These are phyloP conservation scores for Caerostris extrusa DNA, from an alignment of 1,140 invertebrate species.

Conservation along the genomic window DNA sequence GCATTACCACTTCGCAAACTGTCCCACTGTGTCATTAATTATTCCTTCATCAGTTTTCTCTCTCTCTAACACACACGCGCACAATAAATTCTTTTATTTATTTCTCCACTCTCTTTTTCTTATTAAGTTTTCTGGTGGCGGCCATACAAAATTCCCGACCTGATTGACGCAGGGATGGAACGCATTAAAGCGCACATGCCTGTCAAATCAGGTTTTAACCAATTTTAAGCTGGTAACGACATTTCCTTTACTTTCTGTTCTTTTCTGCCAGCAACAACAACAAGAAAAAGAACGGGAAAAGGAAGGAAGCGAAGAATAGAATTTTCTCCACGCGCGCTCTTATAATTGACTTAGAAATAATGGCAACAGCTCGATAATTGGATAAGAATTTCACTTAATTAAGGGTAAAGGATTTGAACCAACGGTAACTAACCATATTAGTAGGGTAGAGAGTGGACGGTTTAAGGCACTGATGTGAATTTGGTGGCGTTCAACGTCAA, in stretches of 20 bases:
- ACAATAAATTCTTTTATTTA: neutral
- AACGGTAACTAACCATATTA: conserved; percentile 56
- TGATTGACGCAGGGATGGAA: neutral
- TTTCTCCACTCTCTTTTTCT: neutral
- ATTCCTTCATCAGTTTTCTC: conserved; percentile 21
- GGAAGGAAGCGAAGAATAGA: conserved; percentile 37
- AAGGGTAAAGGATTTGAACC: conserved; percentile 70
- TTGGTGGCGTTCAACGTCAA: neutral
- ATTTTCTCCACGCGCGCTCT: conserved; percentile 1
- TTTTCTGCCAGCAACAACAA: neutral
- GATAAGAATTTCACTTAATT: conserved; percentile 76
- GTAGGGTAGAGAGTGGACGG: conserved; percentile 8
- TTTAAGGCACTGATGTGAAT: conserved; percentile 1
- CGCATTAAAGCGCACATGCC: conserved; percentile 36
- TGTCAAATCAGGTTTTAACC: conserved; percentile 43
- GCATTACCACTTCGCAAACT: neutral
- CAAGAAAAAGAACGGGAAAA: conserved; percentile 17
- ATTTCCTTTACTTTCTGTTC: neutral
- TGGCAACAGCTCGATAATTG: conserved; percentile 72
- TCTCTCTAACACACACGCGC: no score
- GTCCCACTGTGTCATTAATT: conserved; percentile 27
- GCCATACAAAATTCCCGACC: neutral
- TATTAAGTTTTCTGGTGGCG: neutral
- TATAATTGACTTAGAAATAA: conserved; percentile 69
- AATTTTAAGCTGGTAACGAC: conserved; percentile 45